Evolutionary conservation across 2,888 invertebrate species (phyloP).

Genomic region (Rugalucina vietnamica): DNA sequence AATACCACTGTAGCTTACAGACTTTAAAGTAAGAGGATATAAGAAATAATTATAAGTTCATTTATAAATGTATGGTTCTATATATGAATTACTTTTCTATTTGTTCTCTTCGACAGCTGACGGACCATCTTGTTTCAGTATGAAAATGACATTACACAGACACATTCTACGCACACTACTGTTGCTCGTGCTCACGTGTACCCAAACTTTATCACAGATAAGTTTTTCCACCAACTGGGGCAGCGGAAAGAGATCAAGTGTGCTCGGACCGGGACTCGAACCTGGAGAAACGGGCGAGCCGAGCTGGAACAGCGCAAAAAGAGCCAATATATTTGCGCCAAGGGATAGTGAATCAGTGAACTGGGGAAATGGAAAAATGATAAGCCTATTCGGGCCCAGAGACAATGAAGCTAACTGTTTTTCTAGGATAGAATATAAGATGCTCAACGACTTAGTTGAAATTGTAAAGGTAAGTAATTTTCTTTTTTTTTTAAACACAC

Average conservation of each 20-base stretch:
- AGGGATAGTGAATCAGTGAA: background rate
- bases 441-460: slow-evolving; percentile 32
- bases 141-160: too few species aligned
- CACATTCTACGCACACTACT: background rate
- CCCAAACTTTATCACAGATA: slow-evolving; percentile 37
- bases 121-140: too few species aligned
- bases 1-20: too few species aligned
- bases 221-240: slow-evolving; percentile 69
- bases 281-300: background rate
- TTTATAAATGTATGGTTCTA: too few species aligned
- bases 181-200: background rate
- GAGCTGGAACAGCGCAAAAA: background rate
- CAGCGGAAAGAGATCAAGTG: slow-evolving; percentile 57
- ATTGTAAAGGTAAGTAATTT: slow-evolving; percentile 11
- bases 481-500: background rate
- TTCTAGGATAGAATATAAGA: slow-evolving; percentile 29
- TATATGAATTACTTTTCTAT: too few species aligned
- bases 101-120: too few species aligned
- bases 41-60: too few species aligned
- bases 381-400: background rate
- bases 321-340: background rate
- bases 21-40: too few species aligned
- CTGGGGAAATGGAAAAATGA: background rate
- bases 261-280: slow-evolving; percentile 1
- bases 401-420: slow-evolving; percentile 26